Evolutionary conservation across 2,113 vertebrate genomes (phyloP).

Genomic region (Falco punctatus): DNA sequence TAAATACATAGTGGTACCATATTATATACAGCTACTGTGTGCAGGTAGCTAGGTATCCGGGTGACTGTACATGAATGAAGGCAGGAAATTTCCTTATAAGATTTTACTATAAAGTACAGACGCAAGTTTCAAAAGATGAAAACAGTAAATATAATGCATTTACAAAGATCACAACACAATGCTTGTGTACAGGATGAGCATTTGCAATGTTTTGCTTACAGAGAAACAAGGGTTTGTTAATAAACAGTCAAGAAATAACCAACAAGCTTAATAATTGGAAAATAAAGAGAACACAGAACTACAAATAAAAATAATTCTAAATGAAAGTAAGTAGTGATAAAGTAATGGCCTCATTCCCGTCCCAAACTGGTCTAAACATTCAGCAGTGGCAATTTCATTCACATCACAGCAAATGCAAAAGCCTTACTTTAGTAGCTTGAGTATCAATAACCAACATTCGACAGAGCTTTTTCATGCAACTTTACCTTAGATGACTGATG

Average conservation of each 20-base stretch:
- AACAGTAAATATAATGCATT: background rate
- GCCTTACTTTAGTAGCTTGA: background rate
- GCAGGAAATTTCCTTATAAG: background rate
- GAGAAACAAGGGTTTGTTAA: background rate
- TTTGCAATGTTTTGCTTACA: conserved; percentile 27
- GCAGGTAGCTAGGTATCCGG: background rate
- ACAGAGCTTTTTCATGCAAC: conserved; percentile 51
- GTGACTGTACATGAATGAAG: background rate
- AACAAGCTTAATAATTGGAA: background rate
- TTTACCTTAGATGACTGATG: conserved; percentile 78
- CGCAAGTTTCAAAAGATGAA: background rate
- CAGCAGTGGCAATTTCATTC: background rate
- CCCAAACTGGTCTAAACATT: background rate
- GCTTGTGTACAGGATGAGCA: background rate
- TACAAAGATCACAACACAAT: background rate
- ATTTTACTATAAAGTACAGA: background rate
- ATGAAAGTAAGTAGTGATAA: background rate
- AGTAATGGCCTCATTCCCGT: background rate
- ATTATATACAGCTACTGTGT: background rate
- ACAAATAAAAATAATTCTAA: background rate
- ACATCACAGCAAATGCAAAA: conserved; percentile 53
- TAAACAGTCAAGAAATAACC: conserved; percentile 1
- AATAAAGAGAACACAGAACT: background rate
- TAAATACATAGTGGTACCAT: background rate
- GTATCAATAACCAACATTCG: conserved; percentile 29